A percentile compares a stretch with the other conserved stretches of the same genome.
Conservation (phyloP, 2,113 vertebrate species). For the Gadus chalcogrammus region DNA sequence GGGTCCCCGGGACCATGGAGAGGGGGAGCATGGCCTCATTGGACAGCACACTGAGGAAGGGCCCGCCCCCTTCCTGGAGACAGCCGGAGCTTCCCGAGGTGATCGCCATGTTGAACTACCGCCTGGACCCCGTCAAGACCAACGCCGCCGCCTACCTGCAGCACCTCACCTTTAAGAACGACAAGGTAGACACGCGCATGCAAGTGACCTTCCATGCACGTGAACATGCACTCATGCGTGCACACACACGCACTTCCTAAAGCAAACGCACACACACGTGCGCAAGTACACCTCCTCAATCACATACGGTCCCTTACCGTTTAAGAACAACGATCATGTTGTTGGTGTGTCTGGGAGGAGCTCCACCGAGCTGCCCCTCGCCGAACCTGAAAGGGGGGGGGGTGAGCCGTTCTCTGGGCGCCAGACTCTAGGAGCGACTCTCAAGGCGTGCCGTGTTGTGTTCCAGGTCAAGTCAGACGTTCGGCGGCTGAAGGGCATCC, state of each 20-base stretch:
- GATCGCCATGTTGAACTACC: slow-evolving; percentile 93
- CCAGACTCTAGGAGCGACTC: too few species aligned
- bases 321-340: too few species aligned
- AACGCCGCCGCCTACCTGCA: slow-evolving; percentile 95
- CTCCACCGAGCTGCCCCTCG: too few species aligned
- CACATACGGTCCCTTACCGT: background rate
- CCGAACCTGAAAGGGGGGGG: too few species aligned
- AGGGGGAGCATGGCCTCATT: slow-evolving; percentile 90
- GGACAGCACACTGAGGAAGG: slow-evolving; percentile 90
- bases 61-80: slow-evolving; percentile 78
- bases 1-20: slow-evolving; percentile 74
- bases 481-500: slow-evolving; percentile 91
- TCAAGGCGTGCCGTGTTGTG: background rate
- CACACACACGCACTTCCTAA: background rate
- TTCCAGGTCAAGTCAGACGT: slow-evolving; percentile 90
- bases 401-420: too few species aligned
- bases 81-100: slow-evolving; percentile 95
- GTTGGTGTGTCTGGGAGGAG: too few species aligned
- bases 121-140: slow-evolving; percentile 89
- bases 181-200: slow-evolving; percentile 72
- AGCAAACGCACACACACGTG: too few species aligned
- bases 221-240: background rate
- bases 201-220: too few species aligned
- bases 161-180: slow-evolving; percentile 93
- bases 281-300: too few species aligned